Evolutionary conservation across 1,140 invertebrate species (phyloP).

Genomic region (Drosophila punjabiensis): DNA sequence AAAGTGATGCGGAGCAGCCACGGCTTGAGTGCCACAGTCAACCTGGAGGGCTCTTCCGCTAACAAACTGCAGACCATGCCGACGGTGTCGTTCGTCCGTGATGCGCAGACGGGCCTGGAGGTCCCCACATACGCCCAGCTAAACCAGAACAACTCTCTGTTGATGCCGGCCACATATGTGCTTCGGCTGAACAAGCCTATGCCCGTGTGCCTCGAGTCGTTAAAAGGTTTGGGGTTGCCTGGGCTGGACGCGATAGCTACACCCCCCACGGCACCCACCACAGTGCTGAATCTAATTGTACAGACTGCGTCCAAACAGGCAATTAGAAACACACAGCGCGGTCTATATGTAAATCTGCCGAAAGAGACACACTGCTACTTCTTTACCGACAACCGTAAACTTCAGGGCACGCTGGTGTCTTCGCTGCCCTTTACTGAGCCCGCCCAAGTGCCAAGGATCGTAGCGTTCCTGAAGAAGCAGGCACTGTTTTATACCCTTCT

Average conservation of each 20-base stretch:
- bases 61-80: slow-evolving; percentile 94
- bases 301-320: slow-evolving; percentile 68
- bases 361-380: slow-evolving; percentile 98
- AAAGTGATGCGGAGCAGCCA: slow-evolving; percentile 63
- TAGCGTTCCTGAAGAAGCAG: slow-evolving; percentile 94
- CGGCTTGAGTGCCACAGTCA: slow-evolving; percentile 95
- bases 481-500: slow-evolving; percentile 96
- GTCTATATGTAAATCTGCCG: slow-evolving; percentile 90
- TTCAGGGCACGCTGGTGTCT: slow-evolving; percentile 92
- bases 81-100: slow-evolving; percentile 91
- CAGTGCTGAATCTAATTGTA: slow-evolving; percentile 72
- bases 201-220: slow-evolving; percentile 87
- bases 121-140: slow-evolving; percentile 92
- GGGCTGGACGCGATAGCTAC: slow-evolving; percentile 19
- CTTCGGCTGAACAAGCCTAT: slow-evolving; percentile 94
- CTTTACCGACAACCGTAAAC: slow-evolving; percentile 92
- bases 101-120: slow-evolving; percentile 90
- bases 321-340: slow-evolving; percentile 67
- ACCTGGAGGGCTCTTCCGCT: slow-evolving; percentile 94
- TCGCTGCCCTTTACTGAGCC: slow-evolving; percentile 97
- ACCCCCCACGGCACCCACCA: slow-evolving; percentile 34
- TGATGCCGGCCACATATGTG: slow-evolving; percentile 96
- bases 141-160: slow-evolving; percentile 93
- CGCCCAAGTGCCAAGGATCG: slow-evolving; percentile 95
- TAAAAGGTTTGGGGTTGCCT: slow-evolving; percentile 50